phyloP scores from a whole-genome alignment of 2,113 vertebrate genomes.

The Brienomyrus brachyistius region DNA sequence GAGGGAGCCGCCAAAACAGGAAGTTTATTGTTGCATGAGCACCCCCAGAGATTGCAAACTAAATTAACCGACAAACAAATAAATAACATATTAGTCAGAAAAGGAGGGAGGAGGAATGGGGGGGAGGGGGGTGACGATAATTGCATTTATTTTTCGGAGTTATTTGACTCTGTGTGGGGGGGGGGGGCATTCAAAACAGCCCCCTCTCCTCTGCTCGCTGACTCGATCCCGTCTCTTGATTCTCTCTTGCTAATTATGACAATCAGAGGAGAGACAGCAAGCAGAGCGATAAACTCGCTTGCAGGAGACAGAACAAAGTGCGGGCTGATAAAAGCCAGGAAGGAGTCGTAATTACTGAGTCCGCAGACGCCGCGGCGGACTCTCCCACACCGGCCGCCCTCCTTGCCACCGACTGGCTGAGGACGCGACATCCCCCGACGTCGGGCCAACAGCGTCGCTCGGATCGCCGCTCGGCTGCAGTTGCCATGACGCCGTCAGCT shows the following conservation, averaged over 20 bases:
- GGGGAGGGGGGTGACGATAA: slow-evolving; percentile 18
- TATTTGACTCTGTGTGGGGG: background rate
- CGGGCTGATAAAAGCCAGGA: slow-evolving; percentile 43
- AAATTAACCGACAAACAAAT: slow-evolving; percentile 56
- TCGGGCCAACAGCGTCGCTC: background rate
- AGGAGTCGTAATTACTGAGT: slow-evolving; percentile 58
- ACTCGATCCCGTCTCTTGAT: slow-evolving; percentile 36
- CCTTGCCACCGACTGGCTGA: background rate
- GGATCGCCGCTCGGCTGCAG: background rate
- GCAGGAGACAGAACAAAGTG: slow-evolving; percentile 48
- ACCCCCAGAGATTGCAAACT: slow-evolving; percentile 55
- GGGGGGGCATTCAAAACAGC: background rate
- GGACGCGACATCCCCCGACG: background rate
- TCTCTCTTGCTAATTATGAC: slow-evolving; percentile 51
- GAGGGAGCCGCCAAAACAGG: slow-evolving; percentile 37
- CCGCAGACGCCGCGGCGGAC: background rate
- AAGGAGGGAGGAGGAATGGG: slow-evolving; percentile 32
- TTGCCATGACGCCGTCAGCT: background rate
- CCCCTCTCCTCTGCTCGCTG: background rate
- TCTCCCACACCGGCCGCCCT: background rate
- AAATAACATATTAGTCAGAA: slow-evolving; percentile 56
- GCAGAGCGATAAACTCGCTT: slow-evolving; percentile 35
- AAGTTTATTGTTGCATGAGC: slow-evolving; percentile 46
- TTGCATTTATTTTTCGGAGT: slow-evolving; percentile 1
- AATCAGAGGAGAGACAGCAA: slow-evolving; percentile 47